Conservation (phyloP, 2,113 vertebrate genomes). For the Lophotis ruficrista region DNA sequence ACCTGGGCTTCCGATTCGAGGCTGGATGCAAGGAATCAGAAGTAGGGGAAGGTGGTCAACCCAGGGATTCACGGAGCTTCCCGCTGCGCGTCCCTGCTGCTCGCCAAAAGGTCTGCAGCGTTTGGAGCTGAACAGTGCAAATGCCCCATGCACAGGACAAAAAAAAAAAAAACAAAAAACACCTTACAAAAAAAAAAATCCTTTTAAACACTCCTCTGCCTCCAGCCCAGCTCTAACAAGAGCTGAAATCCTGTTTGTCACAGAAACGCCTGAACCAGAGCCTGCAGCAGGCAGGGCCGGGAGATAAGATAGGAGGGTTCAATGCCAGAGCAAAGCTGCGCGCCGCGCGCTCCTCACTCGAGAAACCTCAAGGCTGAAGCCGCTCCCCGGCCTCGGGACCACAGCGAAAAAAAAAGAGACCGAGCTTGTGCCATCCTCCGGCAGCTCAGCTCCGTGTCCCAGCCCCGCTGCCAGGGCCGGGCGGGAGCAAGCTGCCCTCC, state of each 20-base stretch:
- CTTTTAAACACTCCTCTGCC: neutral
- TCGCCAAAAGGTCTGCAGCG: rapidly evolving
- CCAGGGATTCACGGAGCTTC: neutral
- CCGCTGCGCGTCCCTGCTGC: rapidly evolving
- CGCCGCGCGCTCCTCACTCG: neutral
- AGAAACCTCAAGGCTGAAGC: too few relatives aligned
- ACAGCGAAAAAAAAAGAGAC: too few relatives aligned
- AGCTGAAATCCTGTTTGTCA: neutral
- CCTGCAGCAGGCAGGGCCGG: neutral
- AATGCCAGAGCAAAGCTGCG: neutral
- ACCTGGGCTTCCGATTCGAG: neutral
- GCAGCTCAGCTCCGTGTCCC: neutral
- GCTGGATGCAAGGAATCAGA: neutral
- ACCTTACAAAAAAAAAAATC: neutral
- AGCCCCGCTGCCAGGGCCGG: neutral
- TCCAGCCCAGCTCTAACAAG: neutral
- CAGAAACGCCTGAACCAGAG: neutral
- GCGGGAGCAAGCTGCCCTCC: neutral
- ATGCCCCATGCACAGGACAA: rapidly evolving
- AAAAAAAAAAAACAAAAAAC: too few relatives aligned
- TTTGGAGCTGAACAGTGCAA: neutral
- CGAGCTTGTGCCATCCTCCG: neutral
- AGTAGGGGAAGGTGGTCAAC: neutral
- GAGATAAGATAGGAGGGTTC: neutral
- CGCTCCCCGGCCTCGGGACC: neutral